Evolutionary conservation across 37 sponge, comb jelly and placozoan genomes (phyloP).

Genomic region (Bolinopsis microptera): DNA sequence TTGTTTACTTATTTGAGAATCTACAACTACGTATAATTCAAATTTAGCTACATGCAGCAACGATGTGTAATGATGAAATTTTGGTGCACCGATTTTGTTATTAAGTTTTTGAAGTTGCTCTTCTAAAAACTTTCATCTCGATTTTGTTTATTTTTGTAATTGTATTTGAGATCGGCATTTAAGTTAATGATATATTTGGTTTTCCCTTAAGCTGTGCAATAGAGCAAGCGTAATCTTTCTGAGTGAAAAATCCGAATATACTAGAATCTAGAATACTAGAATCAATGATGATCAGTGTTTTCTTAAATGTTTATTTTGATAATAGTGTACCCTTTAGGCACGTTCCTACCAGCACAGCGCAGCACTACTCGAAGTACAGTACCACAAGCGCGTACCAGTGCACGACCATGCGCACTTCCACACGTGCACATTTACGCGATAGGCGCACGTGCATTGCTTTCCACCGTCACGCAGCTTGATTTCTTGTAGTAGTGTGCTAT

Average conservation of each 20-base stretch:
- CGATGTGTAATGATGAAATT: not conserved
- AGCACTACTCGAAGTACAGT: not conserved
- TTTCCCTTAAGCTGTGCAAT: not conserved
- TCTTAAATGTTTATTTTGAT: slow-evolving; percentile 65
- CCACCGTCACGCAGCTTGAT: not conserved
- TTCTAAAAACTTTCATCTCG: slow-evolving; percentile 52
- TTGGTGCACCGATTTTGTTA: slow-evolving; percentile 17
- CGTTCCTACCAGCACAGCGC: not conserved
- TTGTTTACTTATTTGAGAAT: slow-evolving; percentile 40
- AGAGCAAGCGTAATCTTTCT: not conserved
- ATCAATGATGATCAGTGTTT: slow-evolving; percentile 53
- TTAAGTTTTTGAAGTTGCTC: slow-evolving; percentile 25
- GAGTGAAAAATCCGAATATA: slow-evolving; percentile 1
- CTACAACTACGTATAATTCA: not conserved
- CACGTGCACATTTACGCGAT: not conserved
- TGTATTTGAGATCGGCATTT: slow-evolving; percentile 54
- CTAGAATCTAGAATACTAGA: not conserved
- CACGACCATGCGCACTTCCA: not conserved
- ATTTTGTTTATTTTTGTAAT: slow-evolving; percentile 68
- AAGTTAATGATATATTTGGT: not conserved
- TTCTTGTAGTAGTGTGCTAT: slow-evolving; percentile 24
- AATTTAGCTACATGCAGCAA: not conserved
- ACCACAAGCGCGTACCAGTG: not conserved
- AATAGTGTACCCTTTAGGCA: not conserved
- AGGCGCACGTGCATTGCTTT: not conserved